Evolutionary conservation across 2,888 invertebrate species (phyloP).

Genomic region (Drosophila atroscutellata): DNA sequence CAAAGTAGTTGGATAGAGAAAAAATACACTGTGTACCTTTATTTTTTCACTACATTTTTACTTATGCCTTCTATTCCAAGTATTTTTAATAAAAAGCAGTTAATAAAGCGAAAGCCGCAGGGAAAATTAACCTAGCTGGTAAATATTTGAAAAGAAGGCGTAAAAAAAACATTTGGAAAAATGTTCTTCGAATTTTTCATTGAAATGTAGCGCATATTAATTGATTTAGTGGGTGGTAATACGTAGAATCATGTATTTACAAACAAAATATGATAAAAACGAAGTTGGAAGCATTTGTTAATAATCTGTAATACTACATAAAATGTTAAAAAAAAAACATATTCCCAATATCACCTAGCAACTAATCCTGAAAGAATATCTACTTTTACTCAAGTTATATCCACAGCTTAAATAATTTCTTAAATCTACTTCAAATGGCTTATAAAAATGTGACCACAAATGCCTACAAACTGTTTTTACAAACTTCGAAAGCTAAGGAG

Average conservation of each 20-base stretch:
- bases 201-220: no score
- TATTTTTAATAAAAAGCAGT: constrained; percentile 19
- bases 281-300: background rate
- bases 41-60: background rate
- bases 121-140: background rate
- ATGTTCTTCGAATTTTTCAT: background rate
- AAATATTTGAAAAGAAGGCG: background rate
- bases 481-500: background rate
- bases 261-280: background rate
- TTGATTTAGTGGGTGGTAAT: background rate
- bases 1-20: constrained; percentile 18
- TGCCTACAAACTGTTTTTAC: background rate
- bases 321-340: background rate
- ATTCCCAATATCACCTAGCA: background rate
- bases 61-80: constrained; percentile 4
- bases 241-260: background rate
- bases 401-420: background rate
- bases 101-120: constrained; percentile 26
- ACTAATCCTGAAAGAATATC: background rate
- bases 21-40: constrained; percentile 16
- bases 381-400: background rate
- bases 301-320: background rate
- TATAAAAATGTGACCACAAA: background rate
- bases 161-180: background rate
- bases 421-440: background rate